Evolutionary conservation across 2,888 invertebrate genomes (phyloP).

Genomic region (Chrysotoxum bicinctum): DNA sequence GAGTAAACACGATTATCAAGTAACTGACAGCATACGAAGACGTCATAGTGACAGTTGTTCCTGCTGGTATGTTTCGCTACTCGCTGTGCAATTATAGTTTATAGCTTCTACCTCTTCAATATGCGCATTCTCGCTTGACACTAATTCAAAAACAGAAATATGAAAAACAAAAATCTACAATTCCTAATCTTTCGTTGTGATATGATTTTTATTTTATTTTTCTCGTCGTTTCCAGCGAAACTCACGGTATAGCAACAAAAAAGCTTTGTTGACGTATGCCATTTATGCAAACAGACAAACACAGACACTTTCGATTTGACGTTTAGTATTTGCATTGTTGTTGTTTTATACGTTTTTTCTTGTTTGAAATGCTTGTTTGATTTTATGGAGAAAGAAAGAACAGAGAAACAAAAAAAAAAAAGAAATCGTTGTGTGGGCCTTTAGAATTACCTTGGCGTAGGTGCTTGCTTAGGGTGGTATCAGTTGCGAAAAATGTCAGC

Average conservation of each 20-base stretch:
- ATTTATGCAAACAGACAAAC: slow-evolving; percentile 30
- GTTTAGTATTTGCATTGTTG: background rate
- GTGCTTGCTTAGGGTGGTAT: slow-evolving; percentile 44
- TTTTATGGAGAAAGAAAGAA: slow-evolving; percentile 16
- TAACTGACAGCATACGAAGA: background rate
- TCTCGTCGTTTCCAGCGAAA: background rate
- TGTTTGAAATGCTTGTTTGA: slow-evolving; percentile 18
- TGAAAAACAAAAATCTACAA: slow-evolving; percentile 16
- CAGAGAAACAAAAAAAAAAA: background rate
- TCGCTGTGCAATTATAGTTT: background rate
- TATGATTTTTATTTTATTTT: slow-evolving; percentile 4
- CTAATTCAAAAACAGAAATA: slow-evolving; percentile 36
- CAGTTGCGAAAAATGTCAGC: slow-evolving; percentile 48
- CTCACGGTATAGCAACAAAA: slow-evolving; percentile 20
- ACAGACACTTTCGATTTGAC: slow-evolving; percentile 35
- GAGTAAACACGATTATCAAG: slow-evolving; percentile 2
- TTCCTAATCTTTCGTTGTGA: slow-evolving; percentile 58
- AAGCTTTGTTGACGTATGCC: slow-evolving; percentile 33
- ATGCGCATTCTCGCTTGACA: slow-evolving; percentile 68
- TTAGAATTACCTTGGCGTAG: slow-evolving; percentile 59
- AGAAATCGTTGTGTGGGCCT: slow-evolving; percentile 35
- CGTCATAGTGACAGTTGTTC: slow-evolving; percentile 6
- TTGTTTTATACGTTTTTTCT: background rate
- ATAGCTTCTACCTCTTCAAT: slow-evolving; percentile 19
- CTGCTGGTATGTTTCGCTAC: background rate